phyloP scores from a whole-genome alignment of 2,797 vertebrate species.

The Zenarchopterus dispar region DNA sequence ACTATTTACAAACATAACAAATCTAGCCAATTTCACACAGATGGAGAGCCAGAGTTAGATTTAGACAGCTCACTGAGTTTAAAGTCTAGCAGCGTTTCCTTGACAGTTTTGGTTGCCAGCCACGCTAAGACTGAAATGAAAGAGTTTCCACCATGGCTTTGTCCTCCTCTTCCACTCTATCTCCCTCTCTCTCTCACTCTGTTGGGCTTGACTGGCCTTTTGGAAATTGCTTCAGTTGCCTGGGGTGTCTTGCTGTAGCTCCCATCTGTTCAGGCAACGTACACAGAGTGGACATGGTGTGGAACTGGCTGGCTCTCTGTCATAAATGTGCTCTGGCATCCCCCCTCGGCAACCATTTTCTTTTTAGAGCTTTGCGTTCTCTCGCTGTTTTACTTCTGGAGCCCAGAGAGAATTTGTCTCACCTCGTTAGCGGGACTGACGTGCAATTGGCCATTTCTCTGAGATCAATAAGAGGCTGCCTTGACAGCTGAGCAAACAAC shows the following conservation, averaged over 20 bases:
- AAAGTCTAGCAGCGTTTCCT: constrained; percentile 49
- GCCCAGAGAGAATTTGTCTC: constrained; percentile 34
- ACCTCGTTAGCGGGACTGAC: constrained; percentile 59
- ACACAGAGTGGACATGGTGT: constrained; percentile 58
- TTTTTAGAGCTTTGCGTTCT: constrained; percentile 49
- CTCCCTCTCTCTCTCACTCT: constrained; percentile 32
- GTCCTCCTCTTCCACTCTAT: constrained; percentile 54
- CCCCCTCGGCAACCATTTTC: constrained; percentile 47
- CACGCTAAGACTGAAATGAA: constrained; percentile 66
- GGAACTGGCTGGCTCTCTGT: constrained; percentile 40
- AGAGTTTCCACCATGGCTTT: constrained; percentile 52
- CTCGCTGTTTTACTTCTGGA: constrained; percentile 32
- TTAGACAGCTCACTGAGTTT: constrained; percentile 50
- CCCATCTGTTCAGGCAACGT: constrained; percentile 72
- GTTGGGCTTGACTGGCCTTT: constrained; percentile 67
- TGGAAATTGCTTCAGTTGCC: constrained; percentile 69
- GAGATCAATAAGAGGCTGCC: constrained; percentile 33
- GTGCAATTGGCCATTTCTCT: constrained; percentile 46
- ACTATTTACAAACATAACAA: constrained; percentile 43
- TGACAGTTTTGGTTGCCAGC: constrained; percentile 58
- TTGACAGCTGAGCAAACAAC: constrained; percentile 37
- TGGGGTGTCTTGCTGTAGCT: constrained; percentile 65
- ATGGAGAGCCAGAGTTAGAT: constrained; percentile 45
- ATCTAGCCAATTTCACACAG: constrained; percentile 54
- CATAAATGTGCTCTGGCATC: constrained; percentile 55